Percentiles rank a stretch among this genome's conserved stretches.
Evolutionary conservation across 2,113 vertebrate species (phyloP).

Genomic region (Ammospiza caudacuta): DNA sequence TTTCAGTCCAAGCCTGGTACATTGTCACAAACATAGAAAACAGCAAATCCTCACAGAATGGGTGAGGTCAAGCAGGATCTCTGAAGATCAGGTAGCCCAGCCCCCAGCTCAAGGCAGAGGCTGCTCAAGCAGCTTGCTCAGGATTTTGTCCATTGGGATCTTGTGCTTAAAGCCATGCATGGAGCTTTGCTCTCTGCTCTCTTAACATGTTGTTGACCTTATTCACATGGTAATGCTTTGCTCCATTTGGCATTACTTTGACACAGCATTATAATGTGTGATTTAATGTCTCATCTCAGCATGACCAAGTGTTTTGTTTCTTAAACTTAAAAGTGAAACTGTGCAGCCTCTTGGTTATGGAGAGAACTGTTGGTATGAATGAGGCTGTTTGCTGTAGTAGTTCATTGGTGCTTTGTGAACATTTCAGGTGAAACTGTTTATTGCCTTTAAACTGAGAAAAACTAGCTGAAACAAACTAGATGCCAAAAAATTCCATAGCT

Average conservation of each 20-base stretch:
- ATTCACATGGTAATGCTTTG: background rate
- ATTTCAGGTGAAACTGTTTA: background rate
- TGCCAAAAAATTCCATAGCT: background rate
- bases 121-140: background rate
- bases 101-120: background rate
- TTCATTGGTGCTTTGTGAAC: background rate
- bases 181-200: background rate
- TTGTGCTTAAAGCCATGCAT: background rate
- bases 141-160: background rate
- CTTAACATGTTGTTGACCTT: background rate
- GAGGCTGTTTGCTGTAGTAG: background rate
- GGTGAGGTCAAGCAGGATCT: background rate
- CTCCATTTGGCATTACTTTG: background rate
- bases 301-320: background rate
- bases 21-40: background rate
- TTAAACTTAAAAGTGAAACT: background rate
- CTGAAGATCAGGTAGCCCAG: background rate
- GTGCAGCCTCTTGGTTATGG: background rate
- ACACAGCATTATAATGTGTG: background rate
- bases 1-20: background rate
- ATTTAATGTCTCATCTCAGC: background rate
- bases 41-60: background rate
- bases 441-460: background rate
- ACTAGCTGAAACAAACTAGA: background rate
- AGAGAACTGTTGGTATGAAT: background rate